Percentiles rank a stretch among this genome's conserved stretches.
Conservation (phyloP, 2,797 vertebrate genomes). For the Buceros bicornis region DNA sequence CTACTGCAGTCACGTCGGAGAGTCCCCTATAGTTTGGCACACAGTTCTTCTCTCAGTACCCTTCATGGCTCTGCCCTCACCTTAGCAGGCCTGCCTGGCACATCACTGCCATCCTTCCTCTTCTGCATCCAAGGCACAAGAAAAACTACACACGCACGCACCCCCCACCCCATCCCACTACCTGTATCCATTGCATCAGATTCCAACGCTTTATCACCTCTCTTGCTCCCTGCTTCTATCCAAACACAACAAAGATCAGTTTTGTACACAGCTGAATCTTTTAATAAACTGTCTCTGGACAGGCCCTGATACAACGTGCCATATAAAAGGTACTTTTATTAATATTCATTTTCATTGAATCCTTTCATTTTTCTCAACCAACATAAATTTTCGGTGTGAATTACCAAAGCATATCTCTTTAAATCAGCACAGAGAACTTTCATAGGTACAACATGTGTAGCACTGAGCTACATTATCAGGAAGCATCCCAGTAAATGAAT, state of each 20-base stretch:
- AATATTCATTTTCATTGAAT: not conserved
- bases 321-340: conserved; percentile 39
- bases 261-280: not conserved
- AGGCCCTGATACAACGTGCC: not conserved
- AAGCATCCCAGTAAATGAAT: conserved; percentile 40
- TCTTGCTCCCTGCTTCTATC: not conserved
- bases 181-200: not conserved
- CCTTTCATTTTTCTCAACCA: not conserved
- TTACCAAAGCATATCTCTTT: not conserved
- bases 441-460: conserved; percentile 38
- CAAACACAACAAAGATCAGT: not conserved
- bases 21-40: not conserved
- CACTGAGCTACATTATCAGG: conserved; percentile 34
- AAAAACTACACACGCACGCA: not conserved
- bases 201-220: not conserved
- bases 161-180: not conserved
- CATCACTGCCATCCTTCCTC: not conserved
- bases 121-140: not conserved
- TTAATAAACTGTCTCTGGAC: not conserved
- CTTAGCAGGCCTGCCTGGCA: not conserved
- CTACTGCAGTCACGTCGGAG: not conserved
- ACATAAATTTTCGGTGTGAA: conserved; percentile 52
- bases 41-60: not conserved
- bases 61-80: not conserved
- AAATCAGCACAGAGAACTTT: conserved; percentile 19